A percentile compares a stretch with the other conserved stretches of the same genome.
Conservation (phyloP, 2,888 invertebrate species). For the Galeruca laticollis region DNA sequence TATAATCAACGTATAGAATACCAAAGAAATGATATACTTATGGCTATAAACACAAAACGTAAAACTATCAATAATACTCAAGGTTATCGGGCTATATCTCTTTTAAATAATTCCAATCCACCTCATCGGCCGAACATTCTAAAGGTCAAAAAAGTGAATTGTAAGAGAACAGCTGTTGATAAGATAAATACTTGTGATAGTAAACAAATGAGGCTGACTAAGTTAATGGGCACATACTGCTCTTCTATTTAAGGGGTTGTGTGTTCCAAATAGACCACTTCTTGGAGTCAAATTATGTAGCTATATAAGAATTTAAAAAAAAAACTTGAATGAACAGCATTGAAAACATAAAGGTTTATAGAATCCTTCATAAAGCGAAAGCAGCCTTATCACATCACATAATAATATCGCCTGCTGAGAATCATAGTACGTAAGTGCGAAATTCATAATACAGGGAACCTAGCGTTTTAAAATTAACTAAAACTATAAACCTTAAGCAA, state of each 20-base stretch:
- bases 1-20: conserved; percentile 64
- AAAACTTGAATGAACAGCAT: conserved; percentile 4
- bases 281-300: not conserved
- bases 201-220: conserved; percentile 58
- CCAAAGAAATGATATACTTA: conserved; percentile 62
- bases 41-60: conserved; percentile 57
- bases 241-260: conserved; percentile 17
- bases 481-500: too few relatives aligned
- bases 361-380: not conserved
- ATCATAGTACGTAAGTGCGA: too few relatives aligned
- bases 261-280: conserved; percentile 6
- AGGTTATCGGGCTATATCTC: conserved; percentile 51
- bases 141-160: conserved; percentile 58
- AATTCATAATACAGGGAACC: too few relatives aligned
- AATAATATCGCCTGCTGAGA: too few relatives aligned
- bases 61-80: conserved; percentile 52
- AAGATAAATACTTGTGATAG: conserved; percentile 57
- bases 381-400: not conserved
- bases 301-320: not conserved
- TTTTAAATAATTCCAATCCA: conserved; percentile 49
- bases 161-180: conserved; percentile 58
- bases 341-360: not conserved
- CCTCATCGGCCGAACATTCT: conserved; percentile 58
- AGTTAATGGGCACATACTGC: conserved; percentile 22
- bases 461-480: too few relatives aligned